A percentile compares a stretch with the other conserved stretches of the same genome.
Evolutionary conservation across 2,113 vertebrate genomes (phyloP).

Genomic region (Thalassarche chlororhynchos): DNA sequence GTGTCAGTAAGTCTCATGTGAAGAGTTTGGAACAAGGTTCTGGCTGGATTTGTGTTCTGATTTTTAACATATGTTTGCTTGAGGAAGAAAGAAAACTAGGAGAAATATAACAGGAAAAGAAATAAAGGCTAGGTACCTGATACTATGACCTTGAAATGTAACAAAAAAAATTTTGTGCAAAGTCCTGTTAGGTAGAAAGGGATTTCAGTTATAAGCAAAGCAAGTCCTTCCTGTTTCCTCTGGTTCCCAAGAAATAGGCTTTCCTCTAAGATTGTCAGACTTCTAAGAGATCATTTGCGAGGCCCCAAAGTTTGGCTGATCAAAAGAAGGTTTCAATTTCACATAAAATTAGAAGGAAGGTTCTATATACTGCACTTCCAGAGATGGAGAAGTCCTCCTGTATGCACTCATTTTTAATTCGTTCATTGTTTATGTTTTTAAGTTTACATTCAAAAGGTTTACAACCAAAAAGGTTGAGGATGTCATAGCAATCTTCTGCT

Average conservation of each 20-base stretch:
- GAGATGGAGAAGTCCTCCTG: not conserved
- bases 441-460: not conserved
- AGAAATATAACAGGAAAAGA: not conserved
- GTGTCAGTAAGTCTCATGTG: not conserved
- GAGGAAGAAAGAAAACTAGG: not conserved
- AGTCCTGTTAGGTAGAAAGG: not conserved
- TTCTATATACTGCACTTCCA: not conserved
- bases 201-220: not conserved
- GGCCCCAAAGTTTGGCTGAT: not conserved
- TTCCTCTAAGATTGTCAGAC: not conserved
- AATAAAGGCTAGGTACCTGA: not conserved
- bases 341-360: not conserved
- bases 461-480: not conserved
- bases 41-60: not conserved
- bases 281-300: not conserved
- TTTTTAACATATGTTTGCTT: not conserved
- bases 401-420: not conserved
- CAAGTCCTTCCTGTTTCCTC: not conserved
- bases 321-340: not conserved
- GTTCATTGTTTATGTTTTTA: not conserved
- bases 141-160: not conserved
- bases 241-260: not conserved
- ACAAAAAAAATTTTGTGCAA: not conserved
- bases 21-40: not conserved
- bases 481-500: not conserved